These are phyloP conservation scores for Brenthis hecate DNA, from an alignment of 2,888 invertebrate species.

Conservation along the genomic window DNA sequence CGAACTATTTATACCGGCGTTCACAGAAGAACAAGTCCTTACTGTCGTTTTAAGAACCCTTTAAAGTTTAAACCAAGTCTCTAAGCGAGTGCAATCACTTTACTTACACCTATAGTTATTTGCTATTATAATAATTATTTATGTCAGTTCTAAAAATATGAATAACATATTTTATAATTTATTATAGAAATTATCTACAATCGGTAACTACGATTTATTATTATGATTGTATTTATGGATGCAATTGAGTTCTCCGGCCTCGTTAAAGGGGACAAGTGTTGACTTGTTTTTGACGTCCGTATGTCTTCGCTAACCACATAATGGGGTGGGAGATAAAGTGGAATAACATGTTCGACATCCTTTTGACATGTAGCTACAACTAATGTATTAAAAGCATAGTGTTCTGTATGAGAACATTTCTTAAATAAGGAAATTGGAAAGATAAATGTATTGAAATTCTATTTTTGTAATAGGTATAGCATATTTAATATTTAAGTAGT, in stretches of 20 bases:
- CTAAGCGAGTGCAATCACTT: too few relatives aligned
- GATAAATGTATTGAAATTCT: background rate
- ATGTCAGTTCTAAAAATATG: too few relatives aligned
- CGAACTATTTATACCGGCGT: too few relatives aligned
- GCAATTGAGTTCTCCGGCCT: slow-evolving; percentile 38
- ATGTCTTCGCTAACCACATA: slow-evolving; percentile 30
- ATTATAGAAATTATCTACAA: background rate
- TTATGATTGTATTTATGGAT: slow-evolving; percentile 20
- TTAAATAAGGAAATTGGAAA: background rate
- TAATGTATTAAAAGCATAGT: background rate
- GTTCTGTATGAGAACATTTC: background rate
- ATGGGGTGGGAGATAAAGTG: slow-evolving; percentile 30
- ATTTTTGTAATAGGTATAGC: background rate
- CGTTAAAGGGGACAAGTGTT: slow-evolving; percentile 53
- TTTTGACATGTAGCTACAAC: background rate
- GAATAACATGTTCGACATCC: slow-evolving; percentile 30
- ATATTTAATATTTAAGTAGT: too few relatives aligned
- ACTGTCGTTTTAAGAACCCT: too few relatives aligned
- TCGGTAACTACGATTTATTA: slow-evolving; percentile 2
- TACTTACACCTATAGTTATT: too few relatives aligned
- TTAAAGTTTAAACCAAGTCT: too few relatives aligned
- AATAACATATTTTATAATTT: too few relatives aligned
- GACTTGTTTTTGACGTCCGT: slow-evolving; percentile 53
- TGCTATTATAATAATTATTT: too few relatives aligned
- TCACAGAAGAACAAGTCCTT: too few relatives aligned